Evolutionary conservation across 2,113 vertebrate species (phyloP).

Genomic region (Falcunculus frontatus): DNA sequence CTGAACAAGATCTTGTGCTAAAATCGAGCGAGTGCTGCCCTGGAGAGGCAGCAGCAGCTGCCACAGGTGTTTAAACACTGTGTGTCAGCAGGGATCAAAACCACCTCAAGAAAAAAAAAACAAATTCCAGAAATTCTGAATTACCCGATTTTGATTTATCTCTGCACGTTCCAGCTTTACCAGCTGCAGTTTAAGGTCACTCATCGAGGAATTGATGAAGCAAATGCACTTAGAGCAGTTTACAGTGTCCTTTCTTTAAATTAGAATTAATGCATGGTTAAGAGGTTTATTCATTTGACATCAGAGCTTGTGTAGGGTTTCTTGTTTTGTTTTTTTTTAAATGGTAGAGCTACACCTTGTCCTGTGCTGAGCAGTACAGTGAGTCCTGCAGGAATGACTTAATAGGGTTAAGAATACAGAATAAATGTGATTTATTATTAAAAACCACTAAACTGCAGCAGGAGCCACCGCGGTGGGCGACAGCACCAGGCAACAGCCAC

Average conservation of each 20-base stretch:
- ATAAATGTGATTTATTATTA: not conserved
- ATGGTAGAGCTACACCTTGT: not conserved
- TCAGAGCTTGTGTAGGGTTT: not conserved
- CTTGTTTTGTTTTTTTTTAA: not conserved
- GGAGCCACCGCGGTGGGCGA: not conserved
- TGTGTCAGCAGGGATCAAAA: not conserved
- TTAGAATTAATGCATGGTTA: not conserved
- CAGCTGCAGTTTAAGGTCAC: not conserved
- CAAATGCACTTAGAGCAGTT: not conserved
- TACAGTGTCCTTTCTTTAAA: rapidly evolving
- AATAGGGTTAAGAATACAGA: not conserved
- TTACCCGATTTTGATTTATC: not conserved
- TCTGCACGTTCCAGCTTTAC: rapidly evolving
- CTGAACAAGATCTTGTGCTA: rapidly evolving
- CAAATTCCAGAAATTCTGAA: rapidly evolving
- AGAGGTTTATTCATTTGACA: not conserved
- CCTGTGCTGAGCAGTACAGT: not conserved
- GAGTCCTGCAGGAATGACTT: not conserved
- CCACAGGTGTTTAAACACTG: rapidly evolving
- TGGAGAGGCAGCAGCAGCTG: not conserved
- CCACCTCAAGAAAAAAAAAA: not conserved
- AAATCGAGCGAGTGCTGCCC: rapidly evolving
- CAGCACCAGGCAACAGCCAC: not conserved
- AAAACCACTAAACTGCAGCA: not conserved
- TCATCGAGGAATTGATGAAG: rapidly evolving